phyloP scores from a whole-genome alignment of 2,113 vertebrate species.

The Mesoclemmys tuberculata region DNA sequence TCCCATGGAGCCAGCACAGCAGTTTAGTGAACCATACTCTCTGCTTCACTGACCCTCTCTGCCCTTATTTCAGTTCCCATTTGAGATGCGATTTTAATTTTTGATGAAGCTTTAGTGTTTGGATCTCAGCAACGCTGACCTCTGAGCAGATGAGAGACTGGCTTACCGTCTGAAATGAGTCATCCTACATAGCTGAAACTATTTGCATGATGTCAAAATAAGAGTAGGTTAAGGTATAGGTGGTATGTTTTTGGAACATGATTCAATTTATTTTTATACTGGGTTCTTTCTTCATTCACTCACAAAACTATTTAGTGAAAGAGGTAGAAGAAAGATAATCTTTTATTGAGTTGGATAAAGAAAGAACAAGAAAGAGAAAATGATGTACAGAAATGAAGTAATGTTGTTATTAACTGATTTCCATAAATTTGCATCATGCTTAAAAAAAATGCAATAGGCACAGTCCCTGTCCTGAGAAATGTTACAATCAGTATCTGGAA shows the following conservation, averaged over 20 bases:
- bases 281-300: accelerated
- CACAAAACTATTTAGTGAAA: background rate
- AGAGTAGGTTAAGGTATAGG: background rate
- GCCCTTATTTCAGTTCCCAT: background rate
- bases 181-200: background rate
- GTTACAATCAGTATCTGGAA: background rate
- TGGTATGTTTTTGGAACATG: background rate
- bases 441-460: background rate
- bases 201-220: background rate
- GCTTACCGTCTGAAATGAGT: background rate
- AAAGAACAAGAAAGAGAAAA: background rate
- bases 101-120: conserved; percentile 23
- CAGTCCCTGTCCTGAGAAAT: background rate
- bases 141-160: background rate
- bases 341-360: background rate
- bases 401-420: background rate
- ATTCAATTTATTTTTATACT: background rate
- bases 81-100: conserved; percentile 27
- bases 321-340: background rate
- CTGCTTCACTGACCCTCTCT: conserved; percentile 25
- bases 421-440: background rate
- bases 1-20: background rate
- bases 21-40: background rate
- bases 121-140: background rate
- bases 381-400: background rate